Base-by-base conservation (phyloP, 2,113 vertebrate genomes). In the Physeter macrocephalus region DNA sequence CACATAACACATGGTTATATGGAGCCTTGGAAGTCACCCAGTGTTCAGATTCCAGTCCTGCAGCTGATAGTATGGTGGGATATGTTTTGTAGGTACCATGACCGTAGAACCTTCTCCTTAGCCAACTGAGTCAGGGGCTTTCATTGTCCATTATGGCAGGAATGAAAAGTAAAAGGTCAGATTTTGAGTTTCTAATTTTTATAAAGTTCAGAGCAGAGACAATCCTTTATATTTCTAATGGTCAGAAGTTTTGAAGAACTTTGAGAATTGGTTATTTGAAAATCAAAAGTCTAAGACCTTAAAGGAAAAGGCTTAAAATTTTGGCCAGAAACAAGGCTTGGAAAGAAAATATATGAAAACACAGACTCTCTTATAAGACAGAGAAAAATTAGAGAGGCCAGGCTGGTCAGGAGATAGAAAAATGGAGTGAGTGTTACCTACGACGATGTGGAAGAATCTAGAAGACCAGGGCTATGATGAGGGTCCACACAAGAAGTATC, bases 171-270 rank as follows among this genome's bases (percentile, higher is more conserved):
- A 61, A 87, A 91, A 85, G 4, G 8, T 96, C 66, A 82, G 23
- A 62, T 59, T 86, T 49, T 88, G 4, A 92, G 34, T 78, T 43
- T 82, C 9, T 41, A 77, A 75, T 81, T 92, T 91, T 57, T 74
- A 85, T 57, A 75, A 85, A 91, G 27, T 39, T 89, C 13, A 39
- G 41, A 93, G 10, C 46, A 90, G 20, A 75, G 20, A 82, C 0
- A 89, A 95, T 27, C 5, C 6, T 77, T 80, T 67, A 54, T 80
- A 91, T 41, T 78, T 49, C 11, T 54, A 88, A 46, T 87, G 59
- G 5, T 49, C n/a, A 95, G n/a, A 85, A 39, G 46, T 62, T 96
- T 78, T 84, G 18, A 91, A 91, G 14, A 90, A 72, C 21, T 96
- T 96, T 75, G 59, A 93, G 6, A 93, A 74, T 31, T 96, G 11